phyloP scores from a whole-genome alignment of 2,797 vertebrate genomes.

The Rhadinocentrus ornatus region DNA sequence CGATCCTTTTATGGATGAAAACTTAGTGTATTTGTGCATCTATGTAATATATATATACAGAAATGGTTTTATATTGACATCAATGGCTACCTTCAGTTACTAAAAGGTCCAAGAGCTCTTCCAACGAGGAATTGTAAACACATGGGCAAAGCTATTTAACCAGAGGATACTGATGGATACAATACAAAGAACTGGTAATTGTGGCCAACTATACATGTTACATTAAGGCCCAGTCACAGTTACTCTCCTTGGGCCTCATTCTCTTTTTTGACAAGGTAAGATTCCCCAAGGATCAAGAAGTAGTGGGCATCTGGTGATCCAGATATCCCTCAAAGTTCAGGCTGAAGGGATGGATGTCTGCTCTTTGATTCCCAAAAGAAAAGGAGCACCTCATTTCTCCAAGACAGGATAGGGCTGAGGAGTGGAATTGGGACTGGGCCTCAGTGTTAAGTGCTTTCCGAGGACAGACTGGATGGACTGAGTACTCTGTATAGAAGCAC shows the following conservation, averaged over 20 bases:
- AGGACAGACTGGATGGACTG: conserved; percentile 4
- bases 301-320: background rate
- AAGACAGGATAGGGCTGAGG: background rate
- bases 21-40: background rate
- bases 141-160: background rate
- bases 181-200: background rate
- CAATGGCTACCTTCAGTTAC: conserved; percentile 6
- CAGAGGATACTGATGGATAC: background rate
- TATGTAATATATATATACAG: conserved; percentile 1
- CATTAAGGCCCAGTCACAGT: background rate
- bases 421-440: background rate
- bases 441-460: background rate
- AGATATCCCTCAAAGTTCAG: background rate
- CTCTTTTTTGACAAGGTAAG: background rate
- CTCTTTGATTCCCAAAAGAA: too few relatives aligned
- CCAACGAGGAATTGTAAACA: background rate
- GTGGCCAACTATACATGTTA: background rate
- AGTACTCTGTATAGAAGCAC: conserved; percentile 3
- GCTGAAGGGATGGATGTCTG: background rate
- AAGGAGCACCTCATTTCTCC: background rate
- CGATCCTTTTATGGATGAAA: background rate
- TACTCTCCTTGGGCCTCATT: background rate
- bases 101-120: conserved; percentile 23
- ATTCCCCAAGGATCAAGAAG: background rate
- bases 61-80: conserved; percentile 2